phyloP scores from a whole-genome alignment of 2,888 invertebrate species.

The Thumatha senex region DNA sequence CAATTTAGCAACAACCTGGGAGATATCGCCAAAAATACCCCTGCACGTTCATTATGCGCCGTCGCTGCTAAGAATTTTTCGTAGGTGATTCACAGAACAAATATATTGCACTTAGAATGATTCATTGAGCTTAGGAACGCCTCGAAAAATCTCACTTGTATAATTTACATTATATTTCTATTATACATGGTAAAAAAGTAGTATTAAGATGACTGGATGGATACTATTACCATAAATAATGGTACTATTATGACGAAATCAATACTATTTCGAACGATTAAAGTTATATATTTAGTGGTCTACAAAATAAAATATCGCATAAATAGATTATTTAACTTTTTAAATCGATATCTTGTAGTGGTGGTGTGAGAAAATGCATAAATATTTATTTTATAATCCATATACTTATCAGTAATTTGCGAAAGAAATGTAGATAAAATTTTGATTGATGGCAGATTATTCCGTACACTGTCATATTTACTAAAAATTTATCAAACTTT shows the following conservation, averaged over 20 bases:
- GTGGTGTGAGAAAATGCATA: constrained; percentile 17
- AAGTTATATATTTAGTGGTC: constrained; percentile 17
- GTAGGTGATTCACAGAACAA: constrained; percentile 48
- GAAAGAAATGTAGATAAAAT: constrained; percentile 19
- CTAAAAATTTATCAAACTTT: constrained; percentile 13
- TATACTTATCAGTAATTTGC: constrained; percentile 7
- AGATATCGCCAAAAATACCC: constrained; percentile 65
- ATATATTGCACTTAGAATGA: constrained; percentile 40
- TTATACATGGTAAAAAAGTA: neutral
- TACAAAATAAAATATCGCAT: constrained; percentile 11
- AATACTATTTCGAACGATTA: constrained; percentile 13
- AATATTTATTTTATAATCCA: constrained; percentile 12
- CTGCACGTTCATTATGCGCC: constrained; percentile 25
- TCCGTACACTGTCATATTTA: no score
- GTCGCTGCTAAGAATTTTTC: constrained; percentile 16
- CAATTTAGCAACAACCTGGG: constrained; percentile 60
- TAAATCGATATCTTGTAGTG: constrained; percentile 11
- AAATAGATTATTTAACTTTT: constrained; percentile 12
- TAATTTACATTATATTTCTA: constrained; percentile 23
- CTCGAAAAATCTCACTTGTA: constrained; percentile 23
- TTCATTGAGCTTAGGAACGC: constrained; percentile 27
- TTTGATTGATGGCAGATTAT: constrained; percentile 25
- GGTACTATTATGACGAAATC: constrained; percentile 14
- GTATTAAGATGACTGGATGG: constrained; percentile 17
- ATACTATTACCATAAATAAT: constrained; percentile 36